phyloP scores from a whole-genome alignment of 2,888 invertebrate genomes.

The Drosophila anomelani region DNA sequence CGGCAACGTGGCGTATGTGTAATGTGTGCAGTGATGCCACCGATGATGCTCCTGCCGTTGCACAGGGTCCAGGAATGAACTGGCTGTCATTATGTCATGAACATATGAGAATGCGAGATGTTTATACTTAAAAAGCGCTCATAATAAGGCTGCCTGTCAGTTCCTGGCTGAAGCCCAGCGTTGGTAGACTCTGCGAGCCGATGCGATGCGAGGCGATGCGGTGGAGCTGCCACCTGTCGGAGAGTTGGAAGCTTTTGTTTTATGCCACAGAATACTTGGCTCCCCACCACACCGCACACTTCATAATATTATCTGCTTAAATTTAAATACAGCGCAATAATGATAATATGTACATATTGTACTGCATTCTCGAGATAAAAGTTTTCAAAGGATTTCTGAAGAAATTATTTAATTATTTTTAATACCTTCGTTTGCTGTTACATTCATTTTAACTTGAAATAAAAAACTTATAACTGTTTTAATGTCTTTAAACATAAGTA shows the following conservation, averaged over 20 bases:
- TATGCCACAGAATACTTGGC: conserved; percentile 9
- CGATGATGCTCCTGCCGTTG: conserved; percentile 9
- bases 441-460: too few relatives aligned
- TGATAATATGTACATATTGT: not conserved
- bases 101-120: conserved; percentile 57
- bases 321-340: conserved; percentile 23
- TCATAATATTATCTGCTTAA: conserved; percentile 25
- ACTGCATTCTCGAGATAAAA: not conserved
- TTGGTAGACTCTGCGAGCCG: conserved; percentile 18
- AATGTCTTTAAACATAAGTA: not conserved
- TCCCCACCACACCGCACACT: conserved; percentile 3
- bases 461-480: not conserved
- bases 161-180: conserved; percentile 28
- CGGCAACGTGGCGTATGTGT: conserved; percentile 53
- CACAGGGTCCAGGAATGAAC: conserved; percentile 52
- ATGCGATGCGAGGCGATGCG: conserved; percentile 14
- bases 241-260: conserved; percentile 43
- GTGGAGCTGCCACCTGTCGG: conserved; percentile 38
- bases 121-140: conserved; percentile 61
- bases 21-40: conserved; percentile 20
- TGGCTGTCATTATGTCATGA: conserved; percentile 77
- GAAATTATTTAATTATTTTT: not conserved
- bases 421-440: not conserved
- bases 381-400: not conserved
- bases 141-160: conserved; percentile 55